These are phyloP conservation scores for Myiozetetes cayanensis DNA, from an alignment of 2,113 vertebrate genomes.

Conservation along the genomic window DNA sequence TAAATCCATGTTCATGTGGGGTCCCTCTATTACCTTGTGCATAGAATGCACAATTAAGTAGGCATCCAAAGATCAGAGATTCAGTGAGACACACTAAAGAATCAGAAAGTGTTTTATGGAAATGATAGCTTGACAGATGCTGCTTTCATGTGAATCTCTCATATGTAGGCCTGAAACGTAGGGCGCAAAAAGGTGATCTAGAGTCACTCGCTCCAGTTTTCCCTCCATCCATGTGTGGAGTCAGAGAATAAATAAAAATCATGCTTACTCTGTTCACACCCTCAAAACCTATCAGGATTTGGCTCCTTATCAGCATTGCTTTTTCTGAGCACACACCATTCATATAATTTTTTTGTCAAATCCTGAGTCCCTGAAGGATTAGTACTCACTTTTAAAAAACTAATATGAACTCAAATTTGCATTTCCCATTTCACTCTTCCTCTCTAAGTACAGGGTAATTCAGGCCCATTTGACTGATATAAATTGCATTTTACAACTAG, in stretches of 20 bases:
- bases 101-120: background rate
- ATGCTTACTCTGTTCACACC: background rate
- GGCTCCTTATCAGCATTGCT: background rate
- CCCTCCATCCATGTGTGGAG: background rate
- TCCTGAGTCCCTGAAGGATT: constrained; percentile 13
- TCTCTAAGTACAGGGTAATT: constrained; percentile 15
- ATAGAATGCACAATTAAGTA: background rate
- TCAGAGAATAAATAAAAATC: background rate
- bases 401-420: constrained; percentile 19
- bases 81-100: background rate
- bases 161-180: background rate
- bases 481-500: constrained; percentile 48
- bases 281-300: background rate
- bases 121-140: background rate
- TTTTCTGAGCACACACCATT: background rate
- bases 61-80: background rate
- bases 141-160: background rate
- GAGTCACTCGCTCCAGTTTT: background rate
- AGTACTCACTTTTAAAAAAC: constrained; percentile 23
- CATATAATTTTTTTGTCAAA: constrained; percentile 14
- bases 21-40: background rate
- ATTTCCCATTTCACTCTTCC: constrained; percentile 21
- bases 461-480: constrained; percentile 32
- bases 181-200: background rate
- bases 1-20: fast-evolving